Evolutionary conservation across 2,888 invertebrate species (phyloP).

Genomic region (Aleiodes leptofemur): DNA sequence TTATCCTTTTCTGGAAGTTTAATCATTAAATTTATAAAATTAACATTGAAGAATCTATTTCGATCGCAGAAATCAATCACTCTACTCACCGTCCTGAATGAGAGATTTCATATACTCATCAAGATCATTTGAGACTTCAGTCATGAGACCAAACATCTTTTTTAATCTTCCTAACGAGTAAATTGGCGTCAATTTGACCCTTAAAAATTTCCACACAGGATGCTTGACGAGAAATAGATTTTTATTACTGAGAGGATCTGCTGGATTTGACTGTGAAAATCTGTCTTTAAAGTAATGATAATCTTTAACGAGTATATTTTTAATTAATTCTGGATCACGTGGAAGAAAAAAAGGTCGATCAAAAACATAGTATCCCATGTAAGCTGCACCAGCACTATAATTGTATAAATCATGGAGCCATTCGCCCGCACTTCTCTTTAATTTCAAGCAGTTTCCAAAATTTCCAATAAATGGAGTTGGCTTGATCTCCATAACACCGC

Average conservation of each 20-base stretch:
- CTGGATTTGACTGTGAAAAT: conserved; percentile 64
- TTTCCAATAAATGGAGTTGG: conserved; percentile 75
- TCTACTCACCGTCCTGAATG: conserved; percentile 56
- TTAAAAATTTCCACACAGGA: conserved; percentile 74
- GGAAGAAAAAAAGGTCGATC: conserved; percentile 75
- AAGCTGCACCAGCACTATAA: conserved; percentile 64
- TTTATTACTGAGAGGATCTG: conserved; percentile 71
- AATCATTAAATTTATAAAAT: background rate
- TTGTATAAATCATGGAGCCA: conserved; percentile 72
- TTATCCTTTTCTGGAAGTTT: conserved; percentile 53
- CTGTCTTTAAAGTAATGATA: conserved; percentile 75
- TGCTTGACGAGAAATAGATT: conserved; percentile 75
- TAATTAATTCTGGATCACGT: conserved; percentile 75
- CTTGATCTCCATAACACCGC: conserved; percentile 70
- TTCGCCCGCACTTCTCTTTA: conserved; percentile 66
- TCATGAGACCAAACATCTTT: conserved; percentile 66
- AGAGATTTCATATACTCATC: conserved; percentile 54
- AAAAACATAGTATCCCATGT: conserved; percentile 72
- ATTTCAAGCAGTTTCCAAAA: conserved; percentile 66
- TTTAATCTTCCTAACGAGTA: conserved; percentile 72
- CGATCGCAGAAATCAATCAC: background rate
- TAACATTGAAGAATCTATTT: background rate
- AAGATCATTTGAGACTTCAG: conserved; percentile 60
- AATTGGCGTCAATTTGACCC: conserved; percentile 75
- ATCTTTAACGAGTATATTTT: conserved; percentile 75